Evolutionary conservation across 2,113 vertebrate species (phyloP).

Genomic region (Dromiciops gliroides): DNA sequence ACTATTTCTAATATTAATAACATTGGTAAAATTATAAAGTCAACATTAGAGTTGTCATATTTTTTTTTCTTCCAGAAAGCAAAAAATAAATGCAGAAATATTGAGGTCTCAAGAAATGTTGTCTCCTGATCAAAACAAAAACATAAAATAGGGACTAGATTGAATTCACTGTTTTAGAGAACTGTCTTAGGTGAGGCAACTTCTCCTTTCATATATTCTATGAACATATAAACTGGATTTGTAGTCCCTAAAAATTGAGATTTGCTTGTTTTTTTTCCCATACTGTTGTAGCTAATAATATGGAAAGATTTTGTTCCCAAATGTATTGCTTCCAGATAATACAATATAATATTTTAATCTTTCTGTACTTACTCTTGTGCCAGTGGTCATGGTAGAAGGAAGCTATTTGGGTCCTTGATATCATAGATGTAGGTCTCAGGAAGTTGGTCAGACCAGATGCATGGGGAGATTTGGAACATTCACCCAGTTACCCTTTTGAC

Average conservation of each 20-base stretch:
- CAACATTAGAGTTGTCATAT: neutral
- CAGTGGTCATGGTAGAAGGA: neutral
- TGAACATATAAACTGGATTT: neutral
- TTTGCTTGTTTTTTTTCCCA: neutral
- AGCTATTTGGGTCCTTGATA: neutral
- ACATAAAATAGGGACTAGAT: neutral
- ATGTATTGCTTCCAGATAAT: neutral
- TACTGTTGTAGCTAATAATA: neutral
- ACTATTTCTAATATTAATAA: neutral
- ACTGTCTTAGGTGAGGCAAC: neutral
- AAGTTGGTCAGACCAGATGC: neutral
- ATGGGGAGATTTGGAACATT: neutral
- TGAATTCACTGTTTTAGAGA: neutral
- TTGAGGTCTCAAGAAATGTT: neutral
- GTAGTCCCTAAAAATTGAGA: neutral
- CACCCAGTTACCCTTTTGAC: neutral
- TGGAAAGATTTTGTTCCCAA: neutral
- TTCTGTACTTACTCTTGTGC: neutral
- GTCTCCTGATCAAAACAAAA: neutral
- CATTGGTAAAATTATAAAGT: neutral
- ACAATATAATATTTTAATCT: neutral
- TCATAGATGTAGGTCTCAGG: neutral
- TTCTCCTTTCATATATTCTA: neutral
- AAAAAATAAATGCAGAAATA: neutral
- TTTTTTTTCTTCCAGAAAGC: neutral